phyloP scores from a whole-genome alignment of 2,888 invertebrate genomes.

The Drosophila macrospina region DNA sequence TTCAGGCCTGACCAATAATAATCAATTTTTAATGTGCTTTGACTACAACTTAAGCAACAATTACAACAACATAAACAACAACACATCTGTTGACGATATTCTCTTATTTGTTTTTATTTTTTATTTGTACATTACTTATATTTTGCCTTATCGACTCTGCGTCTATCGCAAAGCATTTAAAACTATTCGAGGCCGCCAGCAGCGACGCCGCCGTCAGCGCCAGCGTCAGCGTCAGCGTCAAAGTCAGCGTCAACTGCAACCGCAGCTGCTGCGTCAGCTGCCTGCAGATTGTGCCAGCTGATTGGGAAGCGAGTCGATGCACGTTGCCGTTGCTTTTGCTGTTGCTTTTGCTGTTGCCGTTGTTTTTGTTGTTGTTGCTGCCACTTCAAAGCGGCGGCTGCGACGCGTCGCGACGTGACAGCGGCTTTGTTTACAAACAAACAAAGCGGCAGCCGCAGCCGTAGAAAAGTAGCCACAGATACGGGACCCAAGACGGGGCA shows the following conservation, averaged over 20 bases:
- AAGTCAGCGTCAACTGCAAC: conserved; percentile 8
- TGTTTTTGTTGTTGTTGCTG: conserved; percentile 10
- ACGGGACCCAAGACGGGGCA: conserved; percentile 11
- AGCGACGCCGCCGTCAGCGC: conserved; percentile 13
- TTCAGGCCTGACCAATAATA: conserved; percentile 25
- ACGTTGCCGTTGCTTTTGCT: conserved; percentile 1
- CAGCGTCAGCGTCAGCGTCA: conserved; percentile 28
- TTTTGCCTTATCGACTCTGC: conserved; percentile 51
- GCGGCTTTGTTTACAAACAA: conserved; percentile 76
- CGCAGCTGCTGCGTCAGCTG: conserved; percentile 15
- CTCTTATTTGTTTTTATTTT: conserved; percentile 1
- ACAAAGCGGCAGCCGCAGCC: conserved; percentile 45
- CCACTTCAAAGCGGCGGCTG: conserved; percentile 68
- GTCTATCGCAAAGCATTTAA: conserved; percentile 33
- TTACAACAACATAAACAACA: background rate
- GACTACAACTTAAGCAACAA: conserved; percentile 7
- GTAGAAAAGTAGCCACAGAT: conserved; percentile 34
- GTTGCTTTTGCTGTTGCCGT: too few relatives aligned
- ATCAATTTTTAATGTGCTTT: conserved; percentile 40
- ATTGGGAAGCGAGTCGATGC: conserved; percentile 43
- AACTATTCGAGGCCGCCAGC: conserved; percentile 40
- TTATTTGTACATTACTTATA: conserved; percentile 45
- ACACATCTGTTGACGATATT: conserved; percentile 11
- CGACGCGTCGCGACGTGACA: conserved; percentile 65
- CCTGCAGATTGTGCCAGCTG: conserved; percentile 68